Base-by-base conservation (phyloP, 2,888 invertebrate species). In the Eulithis prunata region DNA sequence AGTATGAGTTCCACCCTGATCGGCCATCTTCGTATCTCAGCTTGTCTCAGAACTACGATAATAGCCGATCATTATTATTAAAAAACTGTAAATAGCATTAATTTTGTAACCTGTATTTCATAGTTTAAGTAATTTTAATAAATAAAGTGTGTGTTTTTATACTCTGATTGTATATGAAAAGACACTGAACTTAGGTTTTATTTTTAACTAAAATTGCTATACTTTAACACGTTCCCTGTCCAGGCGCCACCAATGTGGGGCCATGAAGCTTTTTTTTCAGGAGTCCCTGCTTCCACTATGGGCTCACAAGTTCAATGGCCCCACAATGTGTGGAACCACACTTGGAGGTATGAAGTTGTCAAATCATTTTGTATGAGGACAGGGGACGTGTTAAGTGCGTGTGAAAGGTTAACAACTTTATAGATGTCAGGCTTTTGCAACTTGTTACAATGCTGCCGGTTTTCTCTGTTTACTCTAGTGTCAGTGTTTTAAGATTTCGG, bases 41-140 rank as follows among this genome's bases (percentile, higher is more conserved):
- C 32, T 8, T 12, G 45, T 47, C n/a, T 14, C 45, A 10, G 13
- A 57, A 11, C 36, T 21, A 57, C 52, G 52, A 52, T n/a, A 36
- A 53, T 36, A 36, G 28, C 32, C 52, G 13, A 36, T 11, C 51
- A 13, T 36, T n/a, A 53, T 2, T 13, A 47, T 49, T 21, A 21
- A 49, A 49, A 11, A 11, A 49, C 7, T 13, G 47, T 47, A 21
- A 47, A 47, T 47, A 47, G 21, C 21, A 21, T 49, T 49, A 4
- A 49, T 21, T 11, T 21, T 21, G 4, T 49, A 21, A 49, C 49
- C 49, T 49, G 49, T 49, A 49, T 49, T 49, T 49, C 49, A 21
- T 49, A n/a, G n/a, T n/a, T n/a, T n/a, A n/a, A n/a, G n/a, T n/a
- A 21, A 14, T 47, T 21, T 21, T 21, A 49, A 3, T 45, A n/a